Percentiles rank a stretch among this genome's conserved stretches.
Conservation (phyloP, 2,797 vertebrate genomes). For the Amblyopsis hoosieri region DNA sequence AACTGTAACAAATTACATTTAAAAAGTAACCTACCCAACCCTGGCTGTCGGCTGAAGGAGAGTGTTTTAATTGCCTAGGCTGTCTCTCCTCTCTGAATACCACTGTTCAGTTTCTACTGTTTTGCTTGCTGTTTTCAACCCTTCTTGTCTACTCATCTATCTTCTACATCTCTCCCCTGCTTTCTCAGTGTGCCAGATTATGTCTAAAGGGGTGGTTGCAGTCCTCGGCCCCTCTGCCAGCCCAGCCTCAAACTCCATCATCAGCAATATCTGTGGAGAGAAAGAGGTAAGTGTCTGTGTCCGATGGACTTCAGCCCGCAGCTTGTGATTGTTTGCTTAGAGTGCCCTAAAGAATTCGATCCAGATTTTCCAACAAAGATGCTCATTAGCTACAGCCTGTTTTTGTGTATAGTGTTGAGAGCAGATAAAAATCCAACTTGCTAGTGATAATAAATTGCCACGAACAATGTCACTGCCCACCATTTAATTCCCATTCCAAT, state of each 20-base stretch:
- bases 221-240: constrained; percentile 96
- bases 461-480: constrained; percentile 20
- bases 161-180: constrained; percentile 12
- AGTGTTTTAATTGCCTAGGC: constrained; percentile 12
- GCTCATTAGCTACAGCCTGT: constrained; percentile 37
- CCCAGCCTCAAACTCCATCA: constrained; percentile 97
- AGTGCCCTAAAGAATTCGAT: neutral
- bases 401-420: constrained; percentile 26
- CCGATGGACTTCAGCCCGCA: neutral
- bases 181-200: constrained; percentile 94
- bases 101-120: constrained; percentile 8
- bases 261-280: constrained; percentile 99
- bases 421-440: constrained; percentile 28
- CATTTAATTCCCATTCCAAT: constrained; percentile 29
- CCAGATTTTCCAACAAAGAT: constrained; percentile 24
- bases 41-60: no score
- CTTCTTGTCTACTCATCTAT: neutral
- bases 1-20: no score
- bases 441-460: constrained; percentile 50
- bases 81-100: constrained; percentile 6
- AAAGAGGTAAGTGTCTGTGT: constrained; percentile 88
- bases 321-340: constrained; percentile 1
- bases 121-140: constrained; percentile 12
- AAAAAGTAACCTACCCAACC: no score
- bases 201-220: constrained; percentile 96